Conservation (phyloP, 1,140 invertebrate genomes). For the Cryptotermes secundus region DNA sequence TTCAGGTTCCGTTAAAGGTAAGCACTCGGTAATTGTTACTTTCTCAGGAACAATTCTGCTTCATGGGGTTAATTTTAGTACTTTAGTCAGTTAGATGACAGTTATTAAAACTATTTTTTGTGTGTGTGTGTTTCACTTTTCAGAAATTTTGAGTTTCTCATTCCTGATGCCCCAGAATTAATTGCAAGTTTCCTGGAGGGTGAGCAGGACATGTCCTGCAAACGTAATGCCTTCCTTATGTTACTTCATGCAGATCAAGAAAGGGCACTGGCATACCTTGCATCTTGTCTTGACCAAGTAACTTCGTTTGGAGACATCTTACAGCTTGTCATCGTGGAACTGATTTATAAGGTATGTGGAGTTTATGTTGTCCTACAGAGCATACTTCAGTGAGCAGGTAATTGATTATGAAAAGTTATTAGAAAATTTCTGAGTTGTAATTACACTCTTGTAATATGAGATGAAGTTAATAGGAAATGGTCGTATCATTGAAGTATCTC, state of each 20-base stretch:
- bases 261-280: slow-evolving; percentile 87
- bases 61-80: no score
- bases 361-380: not conserved
- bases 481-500: no score
- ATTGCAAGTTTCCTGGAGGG: slow-evolving; percentile 93
- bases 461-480: no score
- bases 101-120: no score
- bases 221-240: slow-evolving; percentile 99
- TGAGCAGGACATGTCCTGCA: slow-evolving; percentile 99
- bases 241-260: slow-evolving; percentile 95
- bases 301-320: slow-evolving; percentile 96
- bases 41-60: no score
- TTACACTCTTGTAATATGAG: not conserved
- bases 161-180: slow-evolving; percentile 97
- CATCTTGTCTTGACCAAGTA: slow-evolving; percentile 92
- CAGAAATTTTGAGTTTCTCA: slow-evolving; percentile 97
- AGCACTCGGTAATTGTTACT: no score
- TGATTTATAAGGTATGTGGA: slow-evolving; percentile 93
- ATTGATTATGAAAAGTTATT: not conserved
- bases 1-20: no score
- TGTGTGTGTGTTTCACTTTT: slow-evolving; percentile 31
- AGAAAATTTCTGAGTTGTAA: not conserved
- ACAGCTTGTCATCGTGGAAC: slow-evolving; percentile 97
- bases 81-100: no score
- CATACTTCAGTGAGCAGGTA: not conserved